Base-by-base conservation (phyloP, 2,113 vertebrate genomes). In the Carollia perspicillata region DNA sequence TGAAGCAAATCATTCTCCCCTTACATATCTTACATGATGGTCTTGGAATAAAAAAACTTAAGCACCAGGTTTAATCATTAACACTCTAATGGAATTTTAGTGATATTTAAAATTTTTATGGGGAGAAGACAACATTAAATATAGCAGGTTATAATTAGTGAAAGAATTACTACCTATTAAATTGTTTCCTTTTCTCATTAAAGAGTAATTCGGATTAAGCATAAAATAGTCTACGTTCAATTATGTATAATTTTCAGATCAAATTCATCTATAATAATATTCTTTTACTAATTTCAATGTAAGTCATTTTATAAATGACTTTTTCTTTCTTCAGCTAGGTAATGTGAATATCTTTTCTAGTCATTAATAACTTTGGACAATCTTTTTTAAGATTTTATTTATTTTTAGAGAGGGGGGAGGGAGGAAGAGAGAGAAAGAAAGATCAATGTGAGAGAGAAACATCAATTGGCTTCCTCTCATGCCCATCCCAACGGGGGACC, bases 271-370 rank as follows among this genome's bases (percentile, higher is more conserved):
- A 51, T 55, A n/a, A 77, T 44, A 93, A 69, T 65, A 51, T 49
- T 83, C 10, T 55, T 55, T 22, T 7, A 55, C 53, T 8, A 55
- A 55, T 90, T 87, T 53, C 6, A 30, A 17, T 53, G 37, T 49
- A 79, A 84, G 51, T 44, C 71, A 96, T 44, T 51, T 72, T 79
- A 51, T 33, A 85, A 88, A 74, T 92, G 13, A 44, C 40, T 58
- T 84, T 94, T 75, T 69, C 26, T 93, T 90, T 58, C 79, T 33
- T 80, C 89, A 72, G 35, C n/a, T 88, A 92, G 58, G 12, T 89
- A 77, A 77, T 58, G 8, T 77, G n/a, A 93, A 44, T 85, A 26
- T 66, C 80, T 94, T 78, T 75, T 68, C 72, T 47, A 87, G 65
- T 72, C 53, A 75, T 80, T 75, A 77, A 44, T 84, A 49, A 37